phyloP scores from a whole-genome alignment of 2,113 vertebrate species.

The Laterallus jamaicensis region DNA sequence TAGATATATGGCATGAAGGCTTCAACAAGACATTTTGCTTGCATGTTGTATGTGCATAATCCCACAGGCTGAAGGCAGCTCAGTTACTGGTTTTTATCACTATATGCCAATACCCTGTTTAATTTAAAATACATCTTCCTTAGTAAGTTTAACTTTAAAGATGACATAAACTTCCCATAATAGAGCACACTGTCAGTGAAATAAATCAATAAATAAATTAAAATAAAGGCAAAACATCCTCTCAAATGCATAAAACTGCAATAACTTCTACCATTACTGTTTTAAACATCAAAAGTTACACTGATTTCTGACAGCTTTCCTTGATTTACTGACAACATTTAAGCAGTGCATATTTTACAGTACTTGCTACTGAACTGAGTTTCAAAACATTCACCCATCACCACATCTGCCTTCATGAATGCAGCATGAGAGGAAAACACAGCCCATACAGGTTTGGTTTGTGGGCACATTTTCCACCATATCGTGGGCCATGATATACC shows the following conservation, averaged over 20 bases:
- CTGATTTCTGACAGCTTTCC: neutral
- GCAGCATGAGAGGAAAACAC: neutral
- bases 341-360: neutral
- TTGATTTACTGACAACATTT: constrained; percentile 26
- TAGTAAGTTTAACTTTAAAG: constrained; percentile 44
- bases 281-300: constrained; percentile 49
- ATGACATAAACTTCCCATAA: constrained; percentile 1
- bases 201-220: constrained; percentile 41
- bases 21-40: neutral
- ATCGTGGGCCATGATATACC: neutral
- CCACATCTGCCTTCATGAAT: neutral
- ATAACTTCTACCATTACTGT: constrained; percentile 1
- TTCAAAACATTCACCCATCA: neutral
- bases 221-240: constrained; percentile 14
- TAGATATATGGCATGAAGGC: neutral
- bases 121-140: constrained; percentile 41
- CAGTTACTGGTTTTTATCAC: neutral
- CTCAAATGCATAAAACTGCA: constrained; percentile 15
- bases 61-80: neutral
- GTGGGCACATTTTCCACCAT: neutral
- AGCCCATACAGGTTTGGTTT: accelerated
- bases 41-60: neutral
- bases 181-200: neutral
- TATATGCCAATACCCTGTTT: constrained; percentile 32
- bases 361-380: neutral